phyloP scores from a whole-genome alignment of 2,113 vertebrate genomes.

The Chionodraco myersi region DNA sequence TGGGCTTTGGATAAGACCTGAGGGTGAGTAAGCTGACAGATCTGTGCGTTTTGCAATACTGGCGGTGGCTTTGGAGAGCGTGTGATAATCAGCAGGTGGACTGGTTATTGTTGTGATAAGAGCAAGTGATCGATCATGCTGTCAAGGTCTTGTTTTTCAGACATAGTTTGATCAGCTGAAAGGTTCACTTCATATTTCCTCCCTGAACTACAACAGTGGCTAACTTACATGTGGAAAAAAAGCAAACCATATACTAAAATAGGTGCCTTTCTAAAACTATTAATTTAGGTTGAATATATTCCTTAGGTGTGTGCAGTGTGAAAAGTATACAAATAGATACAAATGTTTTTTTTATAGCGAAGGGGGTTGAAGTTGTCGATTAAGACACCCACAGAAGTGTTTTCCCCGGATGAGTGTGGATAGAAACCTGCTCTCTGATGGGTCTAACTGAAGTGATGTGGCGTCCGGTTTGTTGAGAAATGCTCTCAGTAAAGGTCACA shows the following conservation, averaged over 20 bases:
- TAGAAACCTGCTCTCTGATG: conserved; percentile 24
- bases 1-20: conserved; percentile 64
- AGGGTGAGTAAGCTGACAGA: background rate
- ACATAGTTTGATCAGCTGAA: conserved; percentile 71
- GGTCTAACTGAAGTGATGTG: conserved; percentile 25
- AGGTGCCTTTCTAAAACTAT: background rate
- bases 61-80: conserved; percentile 16
- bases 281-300: background rate
- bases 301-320: background rate
- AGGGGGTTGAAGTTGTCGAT: background rate
- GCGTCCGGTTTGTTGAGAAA: conserved; percentile 42
- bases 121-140: conserved; percentile 42
- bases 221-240: background rate
- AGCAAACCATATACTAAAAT: background rate
- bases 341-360: background rate
- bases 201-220: conserved; percentile 23
- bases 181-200: conserved; percentile 64
- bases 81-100: conserved; percentile 75
- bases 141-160: conserved; percentile 59
- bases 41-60: conserved; percentile 41
- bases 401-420: background rate
- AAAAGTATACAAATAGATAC: background rate
- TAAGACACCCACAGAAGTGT: background rate
- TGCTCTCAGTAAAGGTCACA: conserved; percentile 86
- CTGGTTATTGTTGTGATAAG: conserved; percentile 60